Base-by-base conservation (phyloP, 2,797 vertebrate species). In the Poecile montanus region DNA sequence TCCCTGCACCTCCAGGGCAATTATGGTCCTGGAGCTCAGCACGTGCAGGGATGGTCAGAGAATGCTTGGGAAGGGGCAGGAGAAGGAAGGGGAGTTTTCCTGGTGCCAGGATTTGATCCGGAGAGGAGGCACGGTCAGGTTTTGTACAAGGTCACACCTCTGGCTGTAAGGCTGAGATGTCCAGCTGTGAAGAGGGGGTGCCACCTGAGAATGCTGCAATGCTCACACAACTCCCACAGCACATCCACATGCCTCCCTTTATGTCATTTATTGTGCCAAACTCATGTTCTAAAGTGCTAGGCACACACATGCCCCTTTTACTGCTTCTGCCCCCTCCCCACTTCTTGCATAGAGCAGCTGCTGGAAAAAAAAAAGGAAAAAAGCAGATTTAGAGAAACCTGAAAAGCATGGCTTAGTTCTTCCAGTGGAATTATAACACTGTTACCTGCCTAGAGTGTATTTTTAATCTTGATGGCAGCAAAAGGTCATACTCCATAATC, bases 401-500 rank as follows among this genome's bases (percentile, higher is more conserved):
- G 11, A 77, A 86, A n/a, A 66, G 36, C 32, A 34, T 14, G 11
- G 44, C 8, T 89, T 75, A 76, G 16, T 53, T 82, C 67, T 89
- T 87, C 81, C 82, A 83, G 4, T 16, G 63, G 72, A 76, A 70
- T 81, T 70, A 34, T 15, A 78, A 89, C 19, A 29, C 74, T 92
- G 74, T 70, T 78, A 92, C 63, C 88, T 91, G 73, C 66, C 83
- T n/a, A 11, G 53, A 91, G 51, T 34, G 22, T 42, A 80, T 45
- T 85, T 92, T 91, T 71, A 83, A 67, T 77, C 61, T 66, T 36
- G 50, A 27, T 85, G 79, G 68, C 76, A 88, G 75, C 72, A 25
- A 91, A 90, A 63, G 65, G 68, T 74, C 67, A 32, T 40, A 12
- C 63, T 83, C 65, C 58, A 58, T 68, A 94, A 91, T 54, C 80